Conservation (phyloP, 2,113 vertebrate genomes). For the Grammomys surdaster region DNA sequence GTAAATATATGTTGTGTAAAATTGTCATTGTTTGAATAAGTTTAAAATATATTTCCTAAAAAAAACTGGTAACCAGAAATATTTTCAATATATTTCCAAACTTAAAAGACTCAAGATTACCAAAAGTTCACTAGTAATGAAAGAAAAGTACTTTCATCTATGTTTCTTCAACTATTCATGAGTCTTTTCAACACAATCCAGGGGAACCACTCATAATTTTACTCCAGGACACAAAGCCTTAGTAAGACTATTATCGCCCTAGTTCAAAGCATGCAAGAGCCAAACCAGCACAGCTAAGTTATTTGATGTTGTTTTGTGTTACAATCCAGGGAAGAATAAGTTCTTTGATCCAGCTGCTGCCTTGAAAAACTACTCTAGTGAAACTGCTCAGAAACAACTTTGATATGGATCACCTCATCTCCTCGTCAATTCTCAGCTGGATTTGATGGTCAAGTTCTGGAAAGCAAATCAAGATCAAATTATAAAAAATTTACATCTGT, state of each 20-base stretch:
- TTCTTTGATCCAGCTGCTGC: slow-evolving; percentile 70
- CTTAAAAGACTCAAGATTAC: slow-evolving; percentile 46
- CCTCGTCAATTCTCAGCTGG: slow-evolving; percentile 41
- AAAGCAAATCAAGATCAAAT: slow-evolving; percentile 18
- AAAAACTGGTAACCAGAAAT: not conserved
- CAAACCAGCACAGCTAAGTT: slow-evolving; percentile 46
- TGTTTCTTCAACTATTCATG: slow-evolving; percentile 65
- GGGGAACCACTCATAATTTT: slow-evolving; percentile 60
- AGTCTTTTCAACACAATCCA: slow-evolving; percentile 36
- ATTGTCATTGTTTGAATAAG: not conserved
- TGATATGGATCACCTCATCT: slow-evolving; percentile 56
- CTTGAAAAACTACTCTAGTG: slow-evolving; percentile 77
- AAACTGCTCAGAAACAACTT: slow-evolving; percentile 63
- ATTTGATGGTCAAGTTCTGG: not conserved
- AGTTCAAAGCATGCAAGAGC: slow-evolving; percentile 66
- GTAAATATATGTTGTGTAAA: slow-evolving; percentile 8
- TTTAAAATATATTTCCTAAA: not conserved
- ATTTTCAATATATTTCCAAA: slow-evolving; percentile 28
- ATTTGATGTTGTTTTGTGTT: slow-evolving; percentile 74
- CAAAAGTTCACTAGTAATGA: slow-evolving; percentile 17
- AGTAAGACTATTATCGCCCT: slow-evolving; percentile 62
- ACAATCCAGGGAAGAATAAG: slow-evolving; percentile 65
- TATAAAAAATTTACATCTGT: not conserved
- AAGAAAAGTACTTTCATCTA: slow-evolving; percentile 44
- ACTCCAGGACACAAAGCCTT: slow-evolving; percentile 62